These are phyloP conservation scores for Phorcus lineatus DNA, from an alignment of 2,888 invertebrate species.

Conservation along the genomic window DNA sequence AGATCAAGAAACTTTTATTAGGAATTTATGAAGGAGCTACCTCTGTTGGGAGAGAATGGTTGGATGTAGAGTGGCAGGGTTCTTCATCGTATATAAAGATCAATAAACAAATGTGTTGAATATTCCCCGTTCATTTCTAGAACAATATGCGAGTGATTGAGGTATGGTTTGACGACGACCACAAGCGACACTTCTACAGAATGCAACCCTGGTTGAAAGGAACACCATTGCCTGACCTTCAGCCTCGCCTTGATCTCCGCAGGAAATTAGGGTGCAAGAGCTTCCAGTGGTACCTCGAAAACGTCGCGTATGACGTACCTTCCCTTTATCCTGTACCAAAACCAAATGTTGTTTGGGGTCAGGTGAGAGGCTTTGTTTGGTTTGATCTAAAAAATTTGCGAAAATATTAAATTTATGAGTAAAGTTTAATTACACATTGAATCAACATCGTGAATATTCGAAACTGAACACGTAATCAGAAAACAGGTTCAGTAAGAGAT, in stretches of 20 bases:
- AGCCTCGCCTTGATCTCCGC: slow-evolving; percentile 88
- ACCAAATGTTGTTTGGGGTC: slow-evolving; percentile 95
- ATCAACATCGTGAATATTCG: no score
- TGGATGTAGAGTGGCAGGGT: no score
- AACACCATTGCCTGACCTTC: slow-evolving; percentile 72
- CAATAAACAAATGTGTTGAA: no score
- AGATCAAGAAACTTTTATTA: no score
- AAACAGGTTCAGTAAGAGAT: no score
- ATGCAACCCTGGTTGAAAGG: slow-evolving; percentile 77
- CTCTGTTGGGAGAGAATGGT: no score
- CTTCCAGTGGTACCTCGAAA: slow-evolving; percentile 96
- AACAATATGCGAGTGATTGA: slow-evolving; percentile 97
- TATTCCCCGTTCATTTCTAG: no score
- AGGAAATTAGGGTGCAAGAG: slow-evolving; percentile 90
- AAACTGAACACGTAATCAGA: no score
- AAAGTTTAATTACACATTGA: background rate
- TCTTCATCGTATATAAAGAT: no score
- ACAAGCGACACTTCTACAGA: slow-evolving; percentile 96
- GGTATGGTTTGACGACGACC: slow-evolving; percentile 97
- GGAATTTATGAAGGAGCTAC: no score
- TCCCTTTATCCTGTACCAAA: slow-evolving; percentile 95
- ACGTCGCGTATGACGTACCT: slow-evolving; percentile 92
- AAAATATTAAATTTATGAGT: background rate
- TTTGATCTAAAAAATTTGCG: slow-evolving; percentile 40
- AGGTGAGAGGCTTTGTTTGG: slow-evolving; percentile 81